Evolutionary conservation across 1,140 invertebrate genomes (phyloP), one percentile per base, ranked within the genome.

Genomic region (Phortica variegata): DNA sequence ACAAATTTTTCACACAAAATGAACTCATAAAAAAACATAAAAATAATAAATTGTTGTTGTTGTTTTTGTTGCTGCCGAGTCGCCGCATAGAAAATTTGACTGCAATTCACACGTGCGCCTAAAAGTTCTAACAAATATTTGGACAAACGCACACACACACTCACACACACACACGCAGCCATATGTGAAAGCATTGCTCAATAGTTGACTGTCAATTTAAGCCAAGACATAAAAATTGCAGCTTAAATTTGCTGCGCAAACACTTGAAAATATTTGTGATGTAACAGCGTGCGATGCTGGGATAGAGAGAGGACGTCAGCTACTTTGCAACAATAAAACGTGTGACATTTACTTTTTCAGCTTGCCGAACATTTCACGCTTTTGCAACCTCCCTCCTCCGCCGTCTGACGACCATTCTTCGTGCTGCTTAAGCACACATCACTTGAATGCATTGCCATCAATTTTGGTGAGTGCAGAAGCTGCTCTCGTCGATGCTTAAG

Each of bases 281-380:
- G 60, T 59, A 48, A 38, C 18, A 33, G 51, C 31, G 43, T 29
- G 39, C 45, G 43, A 52, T 52, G 56, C 62, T 63, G 63, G 68
- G 63, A 56, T 68, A 57, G 37, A 53, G 33, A n/a, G 58, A 50
- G 37, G 48, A 47, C 50, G 43, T 58, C 52, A 56, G 21, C 48
- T 49, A 52, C 49, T 34, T 46, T 50, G 53, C 49, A 61, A 47
- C 60, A 56, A 66, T 66, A 66, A 68, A 66, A 66, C 63, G 63
- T 66, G 56, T 59, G 33, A 47, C 49, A 45, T 29, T 12, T 29
- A 12, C 43, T 39, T 17, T 20, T 29, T 26, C 29, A 43, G 33
- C 31, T n/a, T n/a, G n/a, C n/a, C n/a, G n/a, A n/a, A n/a, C n/a
- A n/a, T n/a, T n/a, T n/a, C n/a, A n/a, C n/a, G n/a, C n/a, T n/a